These are phyloP conservation scores for Propithecus coquereli DNA, from an alignment of 2,113 vertebrate species.

Conservation along the genomic window DNA sequence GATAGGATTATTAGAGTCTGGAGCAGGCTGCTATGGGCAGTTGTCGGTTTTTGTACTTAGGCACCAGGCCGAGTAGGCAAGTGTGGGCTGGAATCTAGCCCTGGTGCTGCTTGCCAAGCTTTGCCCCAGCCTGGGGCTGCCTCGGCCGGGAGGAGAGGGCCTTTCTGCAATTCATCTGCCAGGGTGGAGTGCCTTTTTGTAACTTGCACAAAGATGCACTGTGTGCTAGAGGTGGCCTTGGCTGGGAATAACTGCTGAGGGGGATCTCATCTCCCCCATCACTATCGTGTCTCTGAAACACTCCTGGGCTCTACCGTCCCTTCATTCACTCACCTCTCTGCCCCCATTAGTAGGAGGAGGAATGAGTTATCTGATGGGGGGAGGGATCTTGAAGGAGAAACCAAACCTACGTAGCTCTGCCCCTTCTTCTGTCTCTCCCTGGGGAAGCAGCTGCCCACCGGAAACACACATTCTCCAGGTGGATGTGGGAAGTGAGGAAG, in stretches of 20 bases:
- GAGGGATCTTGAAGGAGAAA: background rate
- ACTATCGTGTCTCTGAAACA: background rate
- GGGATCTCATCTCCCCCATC: background rate
- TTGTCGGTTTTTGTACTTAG: constrained; percentile 68
- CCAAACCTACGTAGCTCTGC: background rate
- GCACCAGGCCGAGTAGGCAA: constrained; percentile 64
- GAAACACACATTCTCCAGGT: rapidly evolving
- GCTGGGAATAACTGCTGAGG: background rate
- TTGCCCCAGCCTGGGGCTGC: constrained; percentile 40
- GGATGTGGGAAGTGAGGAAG: too few species aligned
- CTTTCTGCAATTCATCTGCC: constrained; percentile 41
- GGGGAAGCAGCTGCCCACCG: background rate
- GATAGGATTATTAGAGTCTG: constrained; percentile 59
- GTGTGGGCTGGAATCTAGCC: constrained; percentile 66
- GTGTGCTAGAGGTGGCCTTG: background rate
- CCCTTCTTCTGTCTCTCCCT: background rate
- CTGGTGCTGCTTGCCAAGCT: constrained; percentile 43
- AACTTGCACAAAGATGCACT: constrained; percentile 34
- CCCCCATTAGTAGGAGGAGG: background rate
- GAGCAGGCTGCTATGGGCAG: constrained; percentile 38
- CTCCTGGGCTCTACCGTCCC: background rate
- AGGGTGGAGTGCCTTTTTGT: constrained; percentile 27
- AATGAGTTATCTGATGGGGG: background rate
- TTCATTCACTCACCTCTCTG: background rate
- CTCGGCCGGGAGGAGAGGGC: background rate